Base-by-base conservation (phyloP, 2,113 vertebrate species). In the Zosterops lateralis region DNA sequence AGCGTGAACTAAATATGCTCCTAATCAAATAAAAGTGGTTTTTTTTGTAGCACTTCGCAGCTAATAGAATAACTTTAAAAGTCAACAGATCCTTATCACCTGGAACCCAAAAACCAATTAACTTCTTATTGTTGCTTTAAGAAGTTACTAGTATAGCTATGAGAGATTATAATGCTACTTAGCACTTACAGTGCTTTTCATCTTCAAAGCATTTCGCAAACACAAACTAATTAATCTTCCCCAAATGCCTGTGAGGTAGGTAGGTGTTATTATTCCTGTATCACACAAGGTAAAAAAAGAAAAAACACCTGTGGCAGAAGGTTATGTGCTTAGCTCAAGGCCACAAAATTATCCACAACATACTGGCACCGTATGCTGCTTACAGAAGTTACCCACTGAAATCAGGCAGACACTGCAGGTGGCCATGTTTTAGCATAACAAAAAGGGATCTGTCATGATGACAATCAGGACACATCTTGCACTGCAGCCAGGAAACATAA, bases 181-280 rank as follows among this genome's bases (percentile, higher is more conserved):
- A 88, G 91, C 85, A 84, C 72, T 93, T 84, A 74, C 56, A 78
- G 94, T 0, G 11, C 67, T 95, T 95, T 95, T 95, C 77, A 95
- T 95, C 95, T 95, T 97, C 95, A 97, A 95, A 95, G 94, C 53
- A 60, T 88, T 97, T 94, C 90, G 83, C 84, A 84, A 96, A 91
- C 84, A 84, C 64, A 92, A 94, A 95, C 90, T 95, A 96, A 97
- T 95, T 96, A 97, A 97, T 96, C 94, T 90, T 88, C 65, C 65
- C 72, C 71, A 84, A 81, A 94, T 1, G 82, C 57, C 91, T 81
- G 56, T 68, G 79, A 93, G 90, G 67, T 88, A 47, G 85, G 67
- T 83, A 86, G 66, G 56, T 57, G 51, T 87, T 95, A 86, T 92
- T 87, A 93, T 93, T 84, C 50, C 67, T 80, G 60, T 73, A 91